Base-by-base conservation (phyloP, 2,888 invertebrate species). In the Parapristionchus giblindavisi region DNA sequence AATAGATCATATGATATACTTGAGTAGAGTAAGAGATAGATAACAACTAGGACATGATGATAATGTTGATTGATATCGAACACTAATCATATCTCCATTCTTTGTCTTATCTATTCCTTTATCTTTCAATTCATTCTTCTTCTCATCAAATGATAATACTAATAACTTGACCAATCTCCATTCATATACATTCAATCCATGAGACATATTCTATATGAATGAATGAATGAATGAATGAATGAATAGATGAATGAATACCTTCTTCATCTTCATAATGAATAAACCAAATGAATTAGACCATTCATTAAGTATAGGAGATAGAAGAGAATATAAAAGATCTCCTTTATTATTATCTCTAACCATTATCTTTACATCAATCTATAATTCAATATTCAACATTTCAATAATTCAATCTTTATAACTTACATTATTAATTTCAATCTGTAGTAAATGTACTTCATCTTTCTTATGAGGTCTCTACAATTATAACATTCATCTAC, bases 1-100 rank as follows among this genome's bases (percentile, higher is more conserved):
- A n/a, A n/a, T n/a, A n/a, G n/a, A n/a, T n/a, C n/a, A n/a, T n/a
- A n/a, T n/a, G n/a, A n/a, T n/a, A n/a, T n/a, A 61, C 61, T 38
- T 61, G 61, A 61, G 61, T n/a, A 61, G 61, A 27, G 38, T n/a
- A 29, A 68, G 68, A 3, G 68, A 36, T n/a, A 68, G 68, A 34
- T 29, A 68, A 24, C 68, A 68, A 24, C 34, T 36, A n/a, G 52
- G 52, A 34, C 68, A 68, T 17, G 65, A 24, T 14, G 48, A 29
- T 1, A 65, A 32, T 5, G 43, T 48, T 34, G 24, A 27, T 17
- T 65, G 65, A 11, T 40, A 40, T 17, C 65, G n/a, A 29, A 65
- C 48, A 11, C 43, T 21, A 1, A 29, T 21, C 65, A 65, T 65
- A 17, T 65, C 65, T 14, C 65, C 65, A 29, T 65, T 65, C 14